Percentiles rank a stretch among this genome's conserved stretches.
phyloP scores from a whole-genome alignment of 2,113 vertebrate genomes.

The Coptodon rendalli region DNA sequence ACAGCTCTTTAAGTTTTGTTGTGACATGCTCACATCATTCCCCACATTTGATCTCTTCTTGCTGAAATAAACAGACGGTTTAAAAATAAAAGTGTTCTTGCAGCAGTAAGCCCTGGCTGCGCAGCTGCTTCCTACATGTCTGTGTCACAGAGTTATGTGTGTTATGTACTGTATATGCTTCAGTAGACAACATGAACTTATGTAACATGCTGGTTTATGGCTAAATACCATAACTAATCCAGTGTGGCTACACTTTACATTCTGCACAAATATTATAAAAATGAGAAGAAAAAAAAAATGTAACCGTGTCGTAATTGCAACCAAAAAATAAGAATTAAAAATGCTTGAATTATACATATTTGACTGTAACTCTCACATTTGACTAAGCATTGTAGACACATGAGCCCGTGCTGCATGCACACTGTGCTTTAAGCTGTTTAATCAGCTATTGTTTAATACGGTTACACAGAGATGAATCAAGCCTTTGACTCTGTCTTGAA shows the following conservation, averaged over 20 bases:
- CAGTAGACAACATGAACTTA: background rate
- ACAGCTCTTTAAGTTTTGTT: background rate
- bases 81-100: slow-evolving; percentile 53
- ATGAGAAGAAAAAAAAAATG: background rate
- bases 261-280: background rate
- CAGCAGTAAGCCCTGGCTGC: slow-evolving; percentile 2
- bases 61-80: slow-evolving; percentile 6
- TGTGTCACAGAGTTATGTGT: background rate
- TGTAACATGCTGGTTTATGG: background rate
- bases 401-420: background rate
- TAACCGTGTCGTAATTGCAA: background rate
- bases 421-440: background rate
- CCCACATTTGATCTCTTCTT: background rate
- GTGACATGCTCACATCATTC: background rate
- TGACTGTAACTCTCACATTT: background rate
- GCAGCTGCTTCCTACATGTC: slow-evolving; percentile 24
- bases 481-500: slow-evolving; percentile 14
- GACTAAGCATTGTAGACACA: background rate
- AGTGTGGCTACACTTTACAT: background rate
- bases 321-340: background rate
- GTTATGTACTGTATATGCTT: background rate
- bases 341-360: background rate
- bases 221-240: background rate
- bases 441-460: background rate
- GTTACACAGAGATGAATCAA: background rate